These are phyloP conservation scores for Oncorhynchus clarkii DNA, from an alignment of 2,113 vertebrate species.

Conservation along the genomic window DNA sequence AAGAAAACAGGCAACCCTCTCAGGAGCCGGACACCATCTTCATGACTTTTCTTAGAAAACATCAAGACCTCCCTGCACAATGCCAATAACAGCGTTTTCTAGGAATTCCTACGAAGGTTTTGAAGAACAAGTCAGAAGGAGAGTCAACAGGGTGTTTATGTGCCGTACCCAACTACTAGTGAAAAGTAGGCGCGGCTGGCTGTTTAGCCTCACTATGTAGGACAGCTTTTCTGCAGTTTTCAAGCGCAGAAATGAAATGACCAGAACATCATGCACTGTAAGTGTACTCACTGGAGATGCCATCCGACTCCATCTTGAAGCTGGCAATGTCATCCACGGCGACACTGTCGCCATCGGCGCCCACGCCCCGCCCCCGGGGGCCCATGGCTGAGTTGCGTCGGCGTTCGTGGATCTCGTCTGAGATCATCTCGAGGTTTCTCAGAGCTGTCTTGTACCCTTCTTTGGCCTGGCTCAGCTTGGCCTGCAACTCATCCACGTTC, in stretches of 20 bases:
- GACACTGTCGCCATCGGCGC: constrained; percentile 78
- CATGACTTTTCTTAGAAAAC: neutral
- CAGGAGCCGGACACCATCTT: neutral
- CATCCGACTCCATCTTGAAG: constrained; percentile 81
- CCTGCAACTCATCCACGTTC: constrained; percentile 91
- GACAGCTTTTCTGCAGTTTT: neutral
- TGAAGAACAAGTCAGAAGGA: neutral
- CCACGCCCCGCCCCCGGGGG: constrained; percentile 87
- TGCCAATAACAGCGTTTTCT: neutral
- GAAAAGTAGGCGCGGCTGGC: too few relatives aligned
- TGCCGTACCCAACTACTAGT: too few relatives aligned
- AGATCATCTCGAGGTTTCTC: constrained; percentile 94
- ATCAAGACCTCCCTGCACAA: neutral
- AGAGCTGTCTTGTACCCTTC: constrained; percentile 90
- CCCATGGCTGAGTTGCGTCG: constrained; percentile 84
- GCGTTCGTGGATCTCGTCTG: constrained; percentile 93
- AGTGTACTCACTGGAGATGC: constrained; percentile 84
- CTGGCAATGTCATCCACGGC: constrained; percentile 75
- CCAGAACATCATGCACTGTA: neutral
- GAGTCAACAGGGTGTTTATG: neutral
- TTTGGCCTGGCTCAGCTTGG: constrained; percentile 86
- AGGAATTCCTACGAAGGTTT: neutral
- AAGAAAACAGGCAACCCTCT: neutral
- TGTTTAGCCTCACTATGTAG: neutral
- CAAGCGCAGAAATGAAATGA: too few relatives aligned